Percentiles rank a stretch among this genome's conserved stretches.
These are phyloP conservation scores for Rallus limicola DNA, from an alignment of 2,113 vertebrate species.

Conservation along the genomic window DNA sequence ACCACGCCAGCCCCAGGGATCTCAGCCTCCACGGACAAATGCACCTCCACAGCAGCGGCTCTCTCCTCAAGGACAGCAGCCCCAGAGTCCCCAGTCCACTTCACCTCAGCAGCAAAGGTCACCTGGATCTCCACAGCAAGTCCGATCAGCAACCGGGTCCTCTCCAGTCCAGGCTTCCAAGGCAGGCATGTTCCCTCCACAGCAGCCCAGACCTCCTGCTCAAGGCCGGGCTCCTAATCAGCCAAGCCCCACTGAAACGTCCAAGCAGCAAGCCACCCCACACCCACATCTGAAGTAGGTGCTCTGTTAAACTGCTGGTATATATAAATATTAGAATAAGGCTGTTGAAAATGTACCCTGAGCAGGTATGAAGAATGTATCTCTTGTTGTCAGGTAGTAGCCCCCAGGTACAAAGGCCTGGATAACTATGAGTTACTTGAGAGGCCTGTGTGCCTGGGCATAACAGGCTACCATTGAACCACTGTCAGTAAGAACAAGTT, in stretches of 20 bases:
- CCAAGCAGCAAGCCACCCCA: slow-evolving; percentile 78
- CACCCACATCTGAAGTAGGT: slow-evolving; percentile 92
- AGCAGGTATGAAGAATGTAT: background rate
- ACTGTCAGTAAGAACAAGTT: background rate
- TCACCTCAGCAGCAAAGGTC: slow-evolving; percentile 89
- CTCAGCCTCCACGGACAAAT: slow-evolving; percentile 67
- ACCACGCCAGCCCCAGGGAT: slow-evolving; percentile 79
- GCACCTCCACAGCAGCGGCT: slow-evolving; percentile 78
- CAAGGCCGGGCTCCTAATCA: slow-evolving; percentile 78
- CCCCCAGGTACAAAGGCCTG: background rate
- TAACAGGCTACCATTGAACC: background rate
- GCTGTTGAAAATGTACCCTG: background rate
- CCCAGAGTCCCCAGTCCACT: slow-evolving; percentile 76
- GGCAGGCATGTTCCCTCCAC: slow-evolving; percentile 78
- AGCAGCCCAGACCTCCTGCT: slow-evolving; percentile 69
- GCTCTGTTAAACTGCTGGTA: background rate
- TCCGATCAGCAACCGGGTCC: slow-evolving; percentile 82
- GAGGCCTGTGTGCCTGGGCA: background rate
- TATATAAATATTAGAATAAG: background rate
- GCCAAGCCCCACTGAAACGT: slow-evolving; percentile 68
- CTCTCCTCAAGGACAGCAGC: slow-evolving; percentile 83
- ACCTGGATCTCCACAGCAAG: slow-evolving; percentile 90
- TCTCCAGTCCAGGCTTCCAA: slow-evolving; percentile 91
- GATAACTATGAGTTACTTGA: background rate
- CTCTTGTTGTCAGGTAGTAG: background rate